Evolutionary conservation across 2,113 vertebrate genomes (phyloP), one percentile per base, ranked within the genome.

Genomic region (Polyodon spathula): DNA sequence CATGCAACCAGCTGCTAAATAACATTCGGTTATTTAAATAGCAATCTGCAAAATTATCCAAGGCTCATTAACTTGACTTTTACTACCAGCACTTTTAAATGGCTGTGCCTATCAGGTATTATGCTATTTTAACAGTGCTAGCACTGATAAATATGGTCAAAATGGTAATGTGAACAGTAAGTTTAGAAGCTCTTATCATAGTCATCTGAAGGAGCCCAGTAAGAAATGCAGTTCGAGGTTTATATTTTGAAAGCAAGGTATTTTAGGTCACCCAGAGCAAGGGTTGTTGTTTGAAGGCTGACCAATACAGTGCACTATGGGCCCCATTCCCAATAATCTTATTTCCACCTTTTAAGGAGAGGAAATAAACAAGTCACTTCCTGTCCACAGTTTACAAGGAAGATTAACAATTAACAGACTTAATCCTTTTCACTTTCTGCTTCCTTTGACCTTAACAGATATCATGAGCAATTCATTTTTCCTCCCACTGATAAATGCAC

Each of bases 341-440:
- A 58, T 76, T 75, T 68, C 71, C 67, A 76, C 68, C 68, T 80
- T 73, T 73, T 69, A 59, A 59, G 70, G 59, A 76, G 78, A 78
- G 63, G 66, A 77, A 75, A 78, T 66, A 73, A 83, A 74, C 70
- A 69, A 12, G 0, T 2, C 59, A 62, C 58, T 72, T 60, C 61
- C 73, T 59, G 63, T 46, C 71, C 74, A 72, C 46, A 37, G 58
- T 43, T 17, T 37, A 37, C 58, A n/a, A 50, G 27, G n/a, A 50
- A 10, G 44, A 60, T 38, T 50, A 39, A 43, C 12, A 60, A 60
- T 60, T 60, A 60, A 51, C 16, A 5, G 17, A 6, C 46, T 48
- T 60, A 50, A 48, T 37, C 44, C 41, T 46, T 43, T 51, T 50
- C 46, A 17, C 46, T 60, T 39, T 50, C 37, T 54, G 53, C 11